Percentiles rank a stretch among this genome's conserved stretches.
Conservation (phyloP, 1,140 invertebrate species). For the Uloborus diversus region DNA sequence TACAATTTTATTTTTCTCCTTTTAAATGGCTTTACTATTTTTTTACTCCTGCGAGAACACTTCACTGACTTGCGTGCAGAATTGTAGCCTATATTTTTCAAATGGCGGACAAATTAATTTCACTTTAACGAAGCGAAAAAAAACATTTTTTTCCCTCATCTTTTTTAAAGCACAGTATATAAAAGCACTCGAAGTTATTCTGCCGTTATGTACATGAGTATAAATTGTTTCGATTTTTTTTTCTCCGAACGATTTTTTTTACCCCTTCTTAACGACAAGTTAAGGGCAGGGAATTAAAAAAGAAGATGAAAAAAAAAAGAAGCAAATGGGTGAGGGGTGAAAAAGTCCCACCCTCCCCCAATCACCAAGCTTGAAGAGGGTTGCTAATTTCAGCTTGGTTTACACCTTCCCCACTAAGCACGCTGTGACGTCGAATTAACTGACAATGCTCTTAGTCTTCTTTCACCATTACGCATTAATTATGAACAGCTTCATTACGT, state of each 20-base stretch:
- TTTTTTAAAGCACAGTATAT: slow-evolving; percentile 49
- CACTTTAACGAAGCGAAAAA: slow-evolving; percentile 53
- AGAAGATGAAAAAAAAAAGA: slow-evolving; percentile 1
- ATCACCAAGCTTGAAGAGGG: slow-evolving; percentile 42
- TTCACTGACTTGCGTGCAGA: slow-evolving; percentile 36
- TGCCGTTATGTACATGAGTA: slow-evolving; percentile 55
- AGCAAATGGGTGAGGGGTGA: no score
- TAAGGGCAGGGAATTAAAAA: slow-evolving; percentile 36
- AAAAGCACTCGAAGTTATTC: slow-evolving; percentile 54
- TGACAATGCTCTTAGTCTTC: slow-evolving; percentile 53
- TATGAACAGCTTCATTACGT: slow-evolving; percentile 57
- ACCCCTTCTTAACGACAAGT: slow-evolving; percentile 44
- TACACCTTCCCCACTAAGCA: slow-evolving; percentile 52
- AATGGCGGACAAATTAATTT: slow-evolving; percentile 55
- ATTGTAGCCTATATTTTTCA: slow-evolving; percentile 56
- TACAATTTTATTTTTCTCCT: slow-evolving; percentile 42
- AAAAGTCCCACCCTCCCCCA: slow-evolving; percentile 44
- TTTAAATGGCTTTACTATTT: slow-evolving; percentile 24
- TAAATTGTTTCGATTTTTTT: slow-evolving; percentile 54
- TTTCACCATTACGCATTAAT: slow-evolving; percentile 57
- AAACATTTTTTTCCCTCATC: not conserved
- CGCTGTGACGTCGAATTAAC: slow-evolving; percentile 56
- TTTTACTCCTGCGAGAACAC: slow-evolving; percentile 13
- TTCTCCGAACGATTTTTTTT: slow-evolving; percentile 9
- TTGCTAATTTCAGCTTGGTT: slow-evolving; percentile 57